Conservation (phyloP, 2,888 invertebrate species). For the Epinotia nisella region DNA sequence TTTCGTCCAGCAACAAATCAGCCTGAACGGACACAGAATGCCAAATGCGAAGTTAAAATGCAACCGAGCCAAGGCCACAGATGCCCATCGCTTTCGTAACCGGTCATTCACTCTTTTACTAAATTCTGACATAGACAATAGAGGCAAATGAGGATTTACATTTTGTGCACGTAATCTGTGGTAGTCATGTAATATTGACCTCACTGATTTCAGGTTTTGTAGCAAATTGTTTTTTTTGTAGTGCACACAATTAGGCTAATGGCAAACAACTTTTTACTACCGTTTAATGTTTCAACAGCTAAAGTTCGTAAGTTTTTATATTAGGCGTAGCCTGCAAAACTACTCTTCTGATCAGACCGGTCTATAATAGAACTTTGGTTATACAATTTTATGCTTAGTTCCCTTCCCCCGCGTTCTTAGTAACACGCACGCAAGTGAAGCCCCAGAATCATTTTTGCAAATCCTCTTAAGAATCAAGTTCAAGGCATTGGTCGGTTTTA, state of each 20-base stretch:
- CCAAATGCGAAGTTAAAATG: constrained; percentile 43
- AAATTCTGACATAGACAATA: constrained; percentile 46
- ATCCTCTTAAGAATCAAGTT: too few relatives aligned
- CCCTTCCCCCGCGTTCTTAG: too few relatives aligned
- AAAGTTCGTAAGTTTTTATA: too few relatives aligned
- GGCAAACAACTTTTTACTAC: not conserved
- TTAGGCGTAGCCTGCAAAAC: too few relatives aligned
- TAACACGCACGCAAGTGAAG: too few relatives aligned
- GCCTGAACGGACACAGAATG: constrained; percentile 34
- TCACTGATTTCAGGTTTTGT: constrained; percentile 15
- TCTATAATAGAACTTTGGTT: too few relatives aligned
- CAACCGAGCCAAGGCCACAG: constrained; percentile 53
- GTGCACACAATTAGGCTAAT: not conserved
- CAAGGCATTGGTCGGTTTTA: too few relatives aligned
- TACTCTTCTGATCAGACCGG: too few relatives aligned
- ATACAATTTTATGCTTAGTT: too few relatives aligned
- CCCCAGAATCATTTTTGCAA: too few relatives aligned
- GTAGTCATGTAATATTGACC: constrained; percentile 38
- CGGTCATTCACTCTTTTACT: constrained; percentile 53
- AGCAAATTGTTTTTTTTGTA: not conserved
- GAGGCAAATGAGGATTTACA: constrained; percentile 38
- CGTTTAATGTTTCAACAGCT: too few relatives aligned
- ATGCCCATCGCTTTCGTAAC: constrained; percentile 49
- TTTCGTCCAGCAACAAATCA: constrained; percentile 34
- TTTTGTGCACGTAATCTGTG: constrained; percentile 41